Evolutionary conservation across 2,888 invertebrate species (phyloP).

Genomic region (Nesidiocoris tenuis): DNA sequence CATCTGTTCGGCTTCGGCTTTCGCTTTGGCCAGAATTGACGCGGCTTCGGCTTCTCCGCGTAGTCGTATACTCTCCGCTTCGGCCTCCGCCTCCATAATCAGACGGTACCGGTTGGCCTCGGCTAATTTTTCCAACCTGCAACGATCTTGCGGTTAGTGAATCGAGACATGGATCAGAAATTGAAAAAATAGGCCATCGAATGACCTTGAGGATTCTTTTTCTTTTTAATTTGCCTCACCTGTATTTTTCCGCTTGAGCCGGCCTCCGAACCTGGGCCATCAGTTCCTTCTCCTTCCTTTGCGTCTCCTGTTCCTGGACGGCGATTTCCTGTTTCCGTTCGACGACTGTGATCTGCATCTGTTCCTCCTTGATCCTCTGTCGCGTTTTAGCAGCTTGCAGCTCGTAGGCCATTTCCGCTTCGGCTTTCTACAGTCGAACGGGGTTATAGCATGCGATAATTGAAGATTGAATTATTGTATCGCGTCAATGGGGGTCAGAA

Average conservation of each 20-base stretch:
- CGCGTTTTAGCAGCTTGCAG: constrained; percentile 93
- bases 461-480: not conserved
- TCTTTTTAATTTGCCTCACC: constrained; percentile 54
- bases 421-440: constrained; percentile 69
- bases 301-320: constrained; percentile 94
- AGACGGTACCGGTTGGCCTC: constrained; percentile 86
- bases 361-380: constrained; percentile 92
- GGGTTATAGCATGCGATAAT: no score
- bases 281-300: constrained; percentile 84
- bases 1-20: constrained; percentile 96
- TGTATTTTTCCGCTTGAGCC: constrained; percentile 90
- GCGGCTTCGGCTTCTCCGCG: constrained; percentile 89
- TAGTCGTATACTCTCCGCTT: constrained; percentile 83
- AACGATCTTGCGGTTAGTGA: no score
- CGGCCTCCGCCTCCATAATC: constrained; percentile 93
- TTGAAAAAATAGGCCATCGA: no score
- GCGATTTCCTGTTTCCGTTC: constrained; percentile 90
- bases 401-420: constrained; percentile 91
- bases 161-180: no score
- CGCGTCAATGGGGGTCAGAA: not conserved
- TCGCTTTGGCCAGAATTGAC: constrained; percentile 91
- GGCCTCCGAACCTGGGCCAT: constrained; percentile 91
- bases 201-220: no score
- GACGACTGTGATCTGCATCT: constrained; percentile 93
- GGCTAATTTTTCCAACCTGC: constrained; percentile 83